These are phyloP conservation scores for Callyntrura guangdongensis DNA, from an alignment of 2,888 invertebrate genomes.

Conservation along the genomic window DNA sequence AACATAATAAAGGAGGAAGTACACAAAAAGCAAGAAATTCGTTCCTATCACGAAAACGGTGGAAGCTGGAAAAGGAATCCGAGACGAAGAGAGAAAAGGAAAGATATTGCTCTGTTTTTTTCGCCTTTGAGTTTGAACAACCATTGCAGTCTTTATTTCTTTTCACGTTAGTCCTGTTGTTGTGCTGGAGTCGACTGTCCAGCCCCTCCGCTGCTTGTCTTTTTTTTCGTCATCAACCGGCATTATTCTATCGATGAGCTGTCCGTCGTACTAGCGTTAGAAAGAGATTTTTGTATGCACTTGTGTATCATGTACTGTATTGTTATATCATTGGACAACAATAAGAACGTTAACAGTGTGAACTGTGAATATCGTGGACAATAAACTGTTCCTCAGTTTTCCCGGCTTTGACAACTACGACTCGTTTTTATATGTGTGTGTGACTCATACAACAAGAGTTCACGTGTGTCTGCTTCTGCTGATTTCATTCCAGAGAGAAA, in stretches of 20 bases:
- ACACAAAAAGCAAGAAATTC: conserved; percentile 27
- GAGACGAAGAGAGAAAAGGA: no score
- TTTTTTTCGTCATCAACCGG: conserved; percentile 16
- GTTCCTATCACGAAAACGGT: neutral
- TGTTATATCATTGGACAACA: conserved; percentile 48
- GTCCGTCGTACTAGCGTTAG: conserved; percentile 33
- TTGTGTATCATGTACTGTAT: conserved; percentile 46
- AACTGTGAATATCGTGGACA: neutral
- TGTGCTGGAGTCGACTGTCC: no score
- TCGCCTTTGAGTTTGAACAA: no score
- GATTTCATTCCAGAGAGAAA: conserved; percentile 40
- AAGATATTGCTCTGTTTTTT: conserved; percentile 18
- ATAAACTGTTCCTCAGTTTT: conserved; percentile 2
- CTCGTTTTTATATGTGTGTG: no score
- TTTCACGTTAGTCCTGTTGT: neutral
- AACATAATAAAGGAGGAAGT: conserved; percentile 38
- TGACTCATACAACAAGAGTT: conserved; percentile 38
- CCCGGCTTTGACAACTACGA: no score
- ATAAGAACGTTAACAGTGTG: conserved; percentile 13
- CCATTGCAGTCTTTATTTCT: no score
- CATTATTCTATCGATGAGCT: conserved; percentile 41
- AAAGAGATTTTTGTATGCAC: conserved; percentile 5
- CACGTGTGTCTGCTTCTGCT: neutral
- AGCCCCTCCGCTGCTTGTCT: conserved; percentile 38
- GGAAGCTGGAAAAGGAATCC: conserved; percentile 22